phyloP scores from a whole-genome alignment of 2,888 invertebrate species.

The Watsonalla binaria region DNA sequence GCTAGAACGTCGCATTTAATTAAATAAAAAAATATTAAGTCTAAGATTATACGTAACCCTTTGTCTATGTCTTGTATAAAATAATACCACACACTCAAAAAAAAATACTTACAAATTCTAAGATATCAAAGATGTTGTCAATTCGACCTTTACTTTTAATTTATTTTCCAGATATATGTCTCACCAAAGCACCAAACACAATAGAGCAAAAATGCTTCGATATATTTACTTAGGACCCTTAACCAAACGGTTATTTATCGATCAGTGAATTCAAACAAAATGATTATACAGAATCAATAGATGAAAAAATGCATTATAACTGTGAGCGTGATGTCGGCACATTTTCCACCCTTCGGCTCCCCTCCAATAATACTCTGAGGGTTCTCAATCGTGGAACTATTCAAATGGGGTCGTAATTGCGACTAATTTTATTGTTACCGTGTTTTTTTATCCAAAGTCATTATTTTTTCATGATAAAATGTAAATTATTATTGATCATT shows the following conservation, averaged over 20 bases:
- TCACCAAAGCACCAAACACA: not conserved
- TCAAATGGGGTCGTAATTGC: constrained; percentile 59
- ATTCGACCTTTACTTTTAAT: too few species aligned
- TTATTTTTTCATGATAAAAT: not conserved
- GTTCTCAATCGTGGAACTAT: constrained; percentile 57
- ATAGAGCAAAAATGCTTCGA: not conserved
- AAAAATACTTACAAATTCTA: too few species aligned
- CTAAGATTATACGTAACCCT: too few species aligned
- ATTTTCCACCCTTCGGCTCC: constrained; percentile 43
- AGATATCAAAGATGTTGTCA: too few species aligned
- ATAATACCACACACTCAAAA: too few species aligned
- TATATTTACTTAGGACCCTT: constrained; percentile 1
- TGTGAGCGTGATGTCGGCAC: constrained; percentile 52
- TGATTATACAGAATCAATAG: constrained; percentile 3
- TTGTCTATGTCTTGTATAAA: too few species aligned
- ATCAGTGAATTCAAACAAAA: constrained; percentile 4
- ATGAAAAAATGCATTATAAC: constrained; percentile 22
- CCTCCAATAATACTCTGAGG: constrained; percentile 47
- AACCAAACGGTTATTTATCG: constrained; percentile 3
- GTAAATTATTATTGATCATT: too few species aligned
- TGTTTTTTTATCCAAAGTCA: not conserved
- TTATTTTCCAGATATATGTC: too few species aligned
- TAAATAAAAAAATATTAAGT: too few species aligned
- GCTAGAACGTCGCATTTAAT: too few species aligned
- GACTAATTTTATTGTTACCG: constrained; percentile 42